A percentile compares a stretch with the other conserved stretches of the same genome.
These are phyloP conservation scores for Australoheros scitulus DNA, from an alignment of 2,113 vertebrate species.

Conservation along the genomic window DNA sequence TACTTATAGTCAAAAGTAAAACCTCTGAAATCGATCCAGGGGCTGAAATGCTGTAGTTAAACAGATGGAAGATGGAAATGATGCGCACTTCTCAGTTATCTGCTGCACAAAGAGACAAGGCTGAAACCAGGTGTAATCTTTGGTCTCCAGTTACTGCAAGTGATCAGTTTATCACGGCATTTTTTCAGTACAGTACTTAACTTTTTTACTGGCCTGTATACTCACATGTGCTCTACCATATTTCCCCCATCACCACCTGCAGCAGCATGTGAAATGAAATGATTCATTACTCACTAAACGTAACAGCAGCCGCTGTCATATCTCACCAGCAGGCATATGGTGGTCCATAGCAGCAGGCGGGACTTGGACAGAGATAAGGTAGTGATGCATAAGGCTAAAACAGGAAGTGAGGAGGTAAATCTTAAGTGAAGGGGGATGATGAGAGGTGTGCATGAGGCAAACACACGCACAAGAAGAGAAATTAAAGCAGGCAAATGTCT, in stretches of 20 bases:
- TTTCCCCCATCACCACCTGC: conserved; percentile 25
- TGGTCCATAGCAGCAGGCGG: conserved; percentile 6
- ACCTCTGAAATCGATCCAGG: too few relatives aligned
- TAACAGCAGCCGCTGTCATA: conserved; percentile 25
- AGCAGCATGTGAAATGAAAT: conserved; percentile 24
- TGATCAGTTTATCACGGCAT: too few relatives aligned
- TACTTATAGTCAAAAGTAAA: too few relatives aligned
- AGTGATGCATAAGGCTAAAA: conserved; percentile 11
- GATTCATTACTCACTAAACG: conserved; percentile 24
- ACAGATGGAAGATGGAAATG: too few relatives aligned
- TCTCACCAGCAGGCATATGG: conserved; percentile 13
- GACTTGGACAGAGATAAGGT: conserved; percentile 6
- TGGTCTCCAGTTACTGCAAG: too few relatives aligned
- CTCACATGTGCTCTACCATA: conserved; percentile 1
- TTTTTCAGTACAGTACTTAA: background rate
- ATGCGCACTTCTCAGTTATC: too few relatives aligned
- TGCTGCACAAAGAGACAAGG: too few relatives aligned
- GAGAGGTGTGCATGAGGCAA: background rate
- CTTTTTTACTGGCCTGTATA: conserved; percentile 8
- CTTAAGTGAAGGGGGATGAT: background rate
- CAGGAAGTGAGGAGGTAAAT: background rate
- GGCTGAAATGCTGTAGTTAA: too few relatives aligned
- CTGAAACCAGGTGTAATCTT: too few relatives aligned
- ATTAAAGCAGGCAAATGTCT: background rate
- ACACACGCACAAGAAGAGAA: background rate